Evolutionary conservation across 2,113 vertebrate species (phyloP).

Genomic region (Petroica traversi): DNA sequence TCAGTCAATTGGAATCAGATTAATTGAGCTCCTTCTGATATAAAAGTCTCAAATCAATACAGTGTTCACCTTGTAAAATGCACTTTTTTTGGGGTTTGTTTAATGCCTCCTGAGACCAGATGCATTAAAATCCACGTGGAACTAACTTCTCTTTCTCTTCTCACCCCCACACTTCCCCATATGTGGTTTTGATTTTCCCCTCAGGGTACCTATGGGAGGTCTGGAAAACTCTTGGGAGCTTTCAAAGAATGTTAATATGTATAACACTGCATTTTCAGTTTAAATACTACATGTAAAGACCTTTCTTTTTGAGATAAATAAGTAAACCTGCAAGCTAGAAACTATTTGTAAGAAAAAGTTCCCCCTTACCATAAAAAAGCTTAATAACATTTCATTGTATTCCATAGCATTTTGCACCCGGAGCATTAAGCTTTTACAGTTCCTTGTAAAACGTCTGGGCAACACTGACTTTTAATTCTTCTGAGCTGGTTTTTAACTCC

Average conservation of each 20-base stretch:
- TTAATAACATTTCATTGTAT: constrained; percentile 10
- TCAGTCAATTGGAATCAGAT: constrained; percentile 10
- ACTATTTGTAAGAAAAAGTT: constrained; percentile 1
- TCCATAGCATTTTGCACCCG: constrained; percentile 25
- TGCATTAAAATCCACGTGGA: constrained; percentile 37
- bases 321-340: constrained; percentile 24
- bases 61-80: constrained; percentile 12
- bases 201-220: constrained; percentile 54
- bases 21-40: background rate
- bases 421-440: constrained; percentile 14
- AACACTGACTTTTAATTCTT: background rate
- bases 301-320: constrained; percentile 24
- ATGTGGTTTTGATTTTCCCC: constrained; percentile 58
- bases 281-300: background rate
- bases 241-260: constrained; percentile 50
- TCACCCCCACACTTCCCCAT: constrained; percentile 57
- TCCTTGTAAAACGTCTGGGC: constrained; percentile 17
- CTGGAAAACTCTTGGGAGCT: constrained; percentile 42
- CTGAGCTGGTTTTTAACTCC: background rate
- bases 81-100: background rate
- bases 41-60: constrained; percentile 25
- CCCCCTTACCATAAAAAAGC: background rate
- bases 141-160: constrained; percentile 18
- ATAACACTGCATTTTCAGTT: constrained; percentile 31
- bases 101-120: background rate